Evolutionary conservation across 2,888 invertebrate species (phyloP), one percentile per base, ranked within the genome.

Genomic region (Cephus sareptanus): DNA sequence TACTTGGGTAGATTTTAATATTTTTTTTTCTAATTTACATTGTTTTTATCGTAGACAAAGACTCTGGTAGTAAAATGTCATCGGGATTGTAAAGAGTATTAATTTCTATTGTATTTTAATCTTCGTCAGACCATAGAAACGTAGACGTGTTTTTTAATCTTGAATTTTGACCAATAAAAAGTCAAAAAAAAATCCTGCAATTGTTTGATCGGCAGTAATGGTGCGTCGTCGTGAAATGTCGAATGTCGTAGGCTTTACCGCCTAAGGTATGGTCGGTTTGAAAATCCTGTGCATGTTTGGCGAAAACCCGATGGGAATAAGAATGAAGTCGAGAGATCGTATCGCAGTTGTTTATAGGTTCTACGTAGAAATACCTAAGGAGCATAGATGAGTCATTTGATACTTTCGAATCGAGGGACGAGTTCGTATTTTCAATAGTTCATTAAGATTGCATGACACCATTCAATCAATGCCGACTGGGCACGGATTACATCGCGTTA

Each of bases 381-480:
- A 56, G 56, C 9, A 56, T 56, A 56, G 56, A 56, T 56, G 56
- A 56, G 56, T 56, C 56, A 56, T 56, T 56, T 56, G 56, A 23
- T 56, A 56, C 56, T 56, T 56, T 56, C 56, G 56, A 56, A 56
- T 56, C 56, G 56, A 56, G 35, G 35, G 56, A 56, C 56, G 56
- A 23, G 56, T 56, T 23, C 56, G 56, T 56, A 56, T 56, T 56
- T 56, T 80, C 75, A 79, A 80, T 77, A 76, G 80, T 77, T 80
- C 80, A 80, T 81, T 79, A 81, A 81, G 75, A 77, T 80, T 77
- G 77, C 82, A 84, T 83, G 84, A 85, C 85, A 82, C 81, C 85
- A 80, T 82, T 82, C 81, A 82, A 83, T 87, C 85, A 85, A 86
- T 82, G 84, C 83, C 84, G 83, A 76, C 69, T 73, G 75, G 75